Evolutionary conservation across 1,140 invertebrate species (phyloP), one percentile per base, ranked within the genome.

Genomic region (Theocolax elegans): DNA sequence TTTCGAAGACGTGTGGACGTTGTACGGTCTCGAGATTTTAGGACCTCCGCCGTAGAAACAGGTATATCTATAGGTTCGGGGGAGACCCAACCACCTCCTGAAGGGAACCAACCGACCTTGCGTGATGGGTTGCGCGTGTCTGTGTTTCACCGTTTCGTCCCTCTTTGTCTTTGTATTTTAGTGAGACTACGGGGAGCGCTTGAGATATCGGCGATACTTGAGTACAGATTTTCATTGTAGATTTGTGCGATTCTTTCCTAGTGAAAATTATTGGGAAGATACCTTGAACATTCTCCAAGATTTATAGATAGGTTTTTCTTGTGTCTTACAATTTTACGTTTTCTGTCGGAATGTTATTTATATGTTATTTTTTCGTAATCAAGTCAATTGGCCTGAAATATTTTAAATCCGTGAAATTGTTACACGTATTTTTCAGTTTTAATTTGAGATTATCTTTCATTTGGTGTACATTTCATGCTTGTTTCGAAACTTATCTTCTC

Each of bases 51-150:
- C 13, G 25, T n/a, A 54, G n/a, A 10, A n/a, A 44, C 49, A 56
- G 49, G 63, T 66, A 54, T 23, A 31, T n/a, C n/a, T n/a, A n/a
- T n/a, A n/a, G n/a, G n/a, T 9, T 19, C 15, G 2, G 40, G 19
- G n/a, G 23, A 65, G 48, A 21, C 29, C 12, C 3, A 44, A 35
- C 35, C 49, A 66, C 63, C 63, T 38, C 63, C 63, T 10, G 51
- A 44, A 31, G 63, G 10, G 51, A 29, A 8, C 1, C 29, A 21
- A 53, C 56, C 15, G 54, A 9, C 19, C 13, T 58, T 31, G 17
- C 13, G 35, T 44, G 56, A 44, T 44, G 21, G 35, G 19, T 59
- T 17, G 48, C n/a, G 48, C 40, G 9, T 29, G 7, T 49, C 19
- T n/a, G n/a, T n/a, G n/a, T n/a, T n/a, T n/a, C n/a, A n/a, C n/a